Conservation (phyloP, 2,797 vertebrate species). For the Champsocephalus esox region DNA sequence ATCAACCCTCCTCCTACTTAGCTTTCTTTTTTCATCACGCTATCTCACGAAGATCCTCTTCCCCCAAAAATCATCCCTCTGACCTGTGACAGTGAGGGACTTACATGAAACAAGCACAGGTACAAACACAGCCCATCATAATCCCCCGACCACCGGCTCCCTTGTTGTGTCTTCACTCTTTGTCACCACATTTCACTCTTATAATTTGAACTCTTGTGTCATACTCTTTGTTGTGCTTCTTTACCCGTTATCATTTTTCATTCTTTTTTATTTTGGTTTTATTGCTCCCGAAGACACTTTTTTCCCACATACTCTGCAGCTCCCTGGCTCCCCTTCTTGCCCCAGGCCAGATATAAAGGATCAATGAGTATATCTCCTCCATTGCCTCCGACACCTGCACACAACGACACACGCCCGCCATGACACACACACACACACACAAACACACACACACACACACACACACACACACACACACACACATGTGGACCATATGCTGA, state of each 20-base stretch:
- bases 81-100: slow-evolving; percentile 66
- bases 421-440: slow-evolving; percentile 44
- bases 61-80: slow-evolving; percentile 52
- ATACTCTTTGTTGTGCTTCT: slow-evolving; percentile 47
- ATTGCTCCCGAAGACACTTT: slow-evolving; percentile 44
- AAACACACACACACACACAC: slow-evolving; percentile 44
- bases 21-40: slow-evolving; percentile 66
- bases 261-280: slow-evolving; percentile 52
- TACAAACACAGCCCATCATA: slow-evolving; percentile 73
- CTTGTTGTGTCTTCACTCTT: slow-evolving; percentile 69
- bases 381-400: slow-evolving; percentile 83
- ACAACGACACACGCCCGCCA: slow-evolving; percentile 38
- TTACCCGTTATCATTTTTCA: slow-evolving; percentile 60
- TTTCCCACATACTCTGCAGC: slow-evolving; percentile 61
- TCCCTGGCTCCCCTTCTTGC: slow-evolving; percentile 50
- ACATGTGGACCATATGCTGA: slow-evolving; percentile 23
- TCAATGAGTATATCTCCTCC: slow-evolving; percentile 81
- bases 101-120: slow-evolving; percentile 71
- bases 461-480: slow-evolving; percentile 45
- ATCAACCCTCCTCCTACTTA: slow-evolving; percentile 60
- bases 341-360: slow-evolving; percentile 81
- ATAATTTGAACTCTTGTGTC: slow-evolving; percentile 35
- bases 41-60: slow-evolving; percentile 79
- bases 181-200: slow-evolving; percentile 46
- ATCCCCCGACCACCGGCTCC: slow-evolving; percentile 61